Percentiles rank a stretch among this genome's conserved stretches.
These are phyloP conservation scores for Cygnus buccinator DNA, from an alignment of 2,113 vertebrate species.

Conservation along the genomic window DNA sequence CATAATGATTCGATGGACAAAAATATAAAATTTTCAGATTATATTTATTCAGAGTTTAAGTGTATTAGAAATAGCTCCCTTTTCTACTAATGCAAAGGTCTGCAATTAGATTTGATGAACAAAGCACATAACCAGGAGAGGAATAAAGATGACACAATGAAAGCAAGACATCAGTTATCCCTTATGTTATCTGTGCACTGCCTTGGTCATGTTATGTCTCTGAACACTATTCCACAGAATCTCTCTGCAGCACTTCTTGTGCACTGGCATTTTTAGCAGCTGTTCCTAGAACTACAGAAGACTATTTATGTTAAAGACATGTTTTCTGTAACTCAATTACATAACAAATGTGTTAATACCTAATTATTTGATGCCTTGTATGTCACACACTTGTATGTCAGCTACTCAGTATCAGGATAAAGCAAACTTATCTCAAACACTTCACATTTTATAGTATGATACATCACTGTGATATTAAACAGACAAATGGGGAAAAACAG, in stretches of 20 bases:
- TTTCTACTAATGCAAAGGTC: not conserved
- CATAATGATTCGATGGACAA: not conserved
- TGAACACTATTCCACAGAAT: not conserved
- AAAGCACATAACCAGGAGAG: not conserved
- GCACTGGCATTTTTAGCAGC: not conserved
- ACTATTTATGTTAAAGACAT: not conserved
- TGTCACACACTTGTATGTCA: not conserved
- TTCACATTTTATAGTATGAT: constrained; percentile 11
- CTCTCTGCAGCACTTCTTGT: not conserved
- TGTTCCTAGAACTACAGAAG: not conserved
- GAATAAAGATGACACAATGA: not conserved
- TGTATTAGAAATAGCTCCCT: not conserved
- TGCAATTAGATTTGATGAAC: not conserved
- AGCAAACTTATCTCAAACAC: constrained; percentile 37
- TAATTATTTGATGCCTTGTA: constrained; percentile 22
- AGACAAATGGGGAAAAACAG: constrained; percentile 37
- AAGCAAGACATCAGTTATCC: not conserved
- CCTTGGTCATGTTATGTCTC: not conserved
- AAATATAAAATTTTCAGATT: not conserved
- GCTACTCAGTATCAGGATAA: constrained; percentile 13
- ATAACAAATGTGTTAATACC: constrained; percentile 27
- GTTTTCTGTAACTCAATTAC: constrained; percentile 15
- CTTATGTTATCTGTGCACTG: not conserved
- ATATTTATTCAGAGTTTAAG: not conserved
- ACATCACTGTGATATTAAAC: constrained; percentile 22